Evolutionary conservation across 2,888 invertebrate genomes (phyloP), one percentile per base, ranked within the genome.

Genomic region (Scotopteryx bipunctaria): DNA sequence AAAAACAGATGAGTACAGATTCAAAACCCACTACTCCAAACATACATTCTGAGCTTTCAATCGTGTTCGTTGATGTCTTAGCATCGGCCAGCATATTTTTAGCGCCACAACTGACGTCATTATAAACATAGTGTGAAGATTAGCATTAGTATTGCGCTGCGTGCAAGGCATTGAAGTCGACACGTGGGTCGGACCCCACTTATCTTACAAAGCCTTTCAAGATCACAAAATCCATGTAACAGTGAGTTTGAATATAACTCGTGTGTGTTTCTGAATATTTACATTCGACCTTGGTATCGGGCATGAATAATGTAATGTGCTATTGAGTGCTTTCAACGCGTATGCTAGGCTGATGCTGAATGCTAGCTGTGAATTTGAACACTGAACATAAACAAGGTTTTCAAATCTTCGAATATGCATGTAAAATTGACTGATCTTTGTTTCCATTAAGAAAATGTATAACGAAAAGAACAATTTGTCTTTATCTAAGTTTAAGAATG

Each of bases 231-330:
- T 65, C 55, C 55, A 46, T 47, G 37, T 27, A 46, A 13, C 14
- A 44, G 42, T 52, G 55, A 49, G 42, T 16, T 17, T 6, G 16
- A 32, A 19, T 51, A 40, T 45, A 52, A 54, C 41, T 55, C 52
- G 53, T 63, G 38, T 48, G 56, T 48, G 50, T 63, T 63, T 61
- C 54, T 59, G 41, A 60, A 65, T 70, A 78, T 81, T 78, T 78
- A 73, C 76, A 77, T 73, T 64, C 61, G 76, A 69, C 81, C 81
- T 83, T 82, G 76, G 59, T 57, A 66, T 61, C 62, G 59, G 64
- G 70, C 71, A 73, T 75, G 74, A 75, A 78, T 77, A 70, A 71
- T 71, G 67, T 67, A 71, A 67, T 59, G 63, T 67, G 65, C 61
- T 69, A 74, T 73, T 69, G 69, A 77, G 71, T 75, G 73, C 73